Evolutionary conservation across 92 coral and sea anemone genomes (phyloP).

Genomic region (Porites divaricata): DNA sequence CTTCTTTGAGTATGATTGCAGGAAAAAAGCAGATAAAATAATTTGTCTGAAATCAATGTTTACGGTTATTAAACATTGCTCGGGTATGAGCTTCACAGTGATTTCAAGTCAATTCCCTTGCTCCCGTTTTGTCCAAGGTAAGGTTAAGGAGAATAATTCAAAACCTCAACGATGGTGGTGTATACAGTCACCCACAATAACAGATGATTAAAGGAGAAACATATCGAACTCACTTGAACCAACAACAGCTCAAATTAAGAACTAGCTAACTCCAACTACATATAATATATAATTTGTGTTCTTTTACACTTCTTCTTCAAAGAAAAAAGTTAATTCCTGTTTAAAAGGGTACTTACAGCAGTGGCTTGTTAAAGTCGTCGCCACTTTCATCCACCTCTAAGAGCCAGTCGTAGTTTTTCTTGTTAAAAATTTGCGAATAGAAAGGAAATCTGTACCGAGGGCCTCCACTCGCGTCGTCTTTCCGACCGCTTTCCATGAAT

Average conservation of each 20-base stretch:
- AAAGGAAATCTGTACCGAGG: slow-evolving; percentile 75
- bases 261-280: too few relatives aligned
- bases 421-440: slow-evolving; percentile 90
- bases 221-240: background rate
- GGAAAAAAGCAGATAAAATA: too few relatives aligned
- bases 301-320: too few relatives aligned
- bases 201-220: background rate
- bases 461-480: slow-evolving; percentile 30
- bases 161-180: background rate
- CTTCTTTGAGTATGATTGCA: too few relatives aligned
- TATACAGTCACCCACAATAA: background rate
- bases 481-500: slow-evolving; percentile 65
- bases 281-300: too few relatives aligned
- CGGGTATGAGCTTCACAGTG: background rate
- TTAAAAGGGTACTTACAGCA: slow-evolving; percentile 72
- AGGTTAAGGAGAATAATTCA: background rate
- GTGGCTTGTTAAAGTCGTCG: slow-evolving; percentile 93
- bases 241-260: background rate
- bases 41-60: too few relatives aligned
- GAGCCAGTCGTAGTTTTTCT: slow-evolving; percentile 94
- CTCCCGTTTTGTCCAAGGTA: background rate
- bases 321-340: background rate
- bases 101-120: background rate
- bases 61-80: too few relatives aligned
- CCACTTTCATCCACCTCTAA: slow-evolving; percentile 94